Base-by-base conservation (phyloP, 2,113 vertebrate species). In the Hemicordylus capensis region DNA sequence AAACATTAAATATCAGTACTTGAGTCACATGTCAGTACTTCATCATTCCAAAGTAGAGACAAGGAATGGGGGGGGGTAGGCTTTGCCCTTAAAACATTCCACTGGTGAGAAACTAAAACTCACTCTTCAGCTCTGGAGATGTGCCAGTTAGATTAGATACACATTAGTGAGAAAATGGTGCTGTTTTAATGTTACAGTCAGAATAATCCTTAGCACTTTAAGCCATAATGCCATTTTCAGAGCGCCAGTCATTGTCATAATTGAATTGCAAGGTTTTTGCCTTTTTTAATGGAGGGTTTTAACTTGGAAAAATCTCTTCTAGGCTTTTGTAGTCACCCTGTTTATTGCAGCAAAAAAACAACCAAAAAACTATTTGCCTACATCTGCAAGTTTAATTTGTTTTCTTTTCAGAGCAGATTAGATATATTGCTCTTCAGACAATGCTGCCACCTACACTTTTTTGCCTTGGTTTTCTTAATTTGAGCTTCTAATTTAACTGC, bases 51-150 rank as follows among this genome's bases (percentile, higher is more conserved):
- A 15, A 46, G 48, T 12, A 59, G 69, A 48, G 3, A 59, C 37
- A 37, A 76, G 34, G n/a, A 14, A 14, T 28, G n/a, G n/a, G 4
- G 17, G 20, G 5, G 51, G 1, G 42, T 58, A n/a, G 39, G 17
- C 28, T 73, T 72, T 82, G 28, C 51, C 66, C 54, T 73, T 72
- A 82, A 82, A 72, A 85, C 56, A 85, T 79, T 79, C 54, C 15
- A 69, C 44, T 61, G 42, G 66, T 61, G 56, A 63, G 19, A 79
- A 78, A 26, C 19, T 69, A 58, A 24, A n/a, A 58, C 34, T 46
- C 20, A 54, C 75, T 39, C 64, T 64, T 85, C 12, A 48, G 51
- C 54, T 31, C 24, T 63, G 81, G 44, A 76, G n/a, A 72, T 51
- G 42, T 74, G 58, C 72, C 72, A 76, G 46, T 83, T 83, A 83